Conservation (phyloP, 2,888 invertebrate genomes). For the Pollenia amentaria region DNA sequence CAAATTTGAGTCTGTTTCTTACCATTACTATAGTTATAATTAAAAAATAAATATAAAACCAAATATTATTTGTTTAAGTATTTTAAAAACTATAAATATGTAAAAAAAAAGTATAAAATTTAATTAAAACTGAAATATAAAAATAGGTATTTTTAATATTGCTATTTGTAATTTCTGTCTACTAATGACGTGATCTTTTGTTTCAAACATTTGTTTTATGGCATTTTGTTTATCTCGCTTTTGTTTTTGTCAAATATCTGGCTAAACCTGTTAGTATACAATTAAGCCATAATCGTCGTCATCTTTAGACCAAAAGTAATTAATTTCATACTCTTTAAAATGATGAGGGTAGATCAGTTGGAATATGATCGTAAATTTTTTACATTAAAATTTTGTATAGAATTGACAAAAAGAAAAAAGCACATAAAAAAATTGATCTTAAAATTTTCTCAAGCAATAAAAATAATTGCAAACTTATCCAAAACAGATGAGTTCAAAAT, state of each 20-base stretch:
- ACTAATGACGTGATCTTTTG: slow-evolving; percentile 12
- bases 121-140: too few relatives aligned
- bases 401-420: too few relatives aligned
- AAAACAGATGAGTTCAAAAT: too few relatives aligned
- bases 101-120: background rate
- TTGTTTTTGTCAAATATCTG: slow-evolving; percentile 8
- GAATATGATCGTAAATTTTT: too few relatives aligned
- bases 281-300: background rate
- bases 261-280: slow-evolving; percentile 11
- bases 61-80: background rate
- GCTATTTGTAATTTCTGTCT: background rate
- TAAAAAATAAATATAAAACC: too few relatives aligned
- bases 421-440: too few relatives aligned
- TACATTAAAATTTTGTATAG: too few relatives aligned
- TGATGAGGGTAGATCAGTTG: too few relatives aligned
- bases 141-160: background rate
- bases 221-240: background rate
- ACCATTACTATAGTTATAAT: too few relatives aligned
- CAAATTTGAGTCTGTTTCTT: too few relatives aligned
- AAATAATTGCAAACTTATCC: too few relatives aligned
- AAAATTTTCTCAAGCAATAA: too few relatives aligned
- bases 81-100: background rate
- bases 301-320: slow-evolving; percentile 7
- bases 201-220: background rate
- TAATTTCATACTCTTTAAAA: background rate